phyloP scores from a whole-genome alignment of 2,113 vertebrate genomes.

The Echinops telfairi region DNA sequence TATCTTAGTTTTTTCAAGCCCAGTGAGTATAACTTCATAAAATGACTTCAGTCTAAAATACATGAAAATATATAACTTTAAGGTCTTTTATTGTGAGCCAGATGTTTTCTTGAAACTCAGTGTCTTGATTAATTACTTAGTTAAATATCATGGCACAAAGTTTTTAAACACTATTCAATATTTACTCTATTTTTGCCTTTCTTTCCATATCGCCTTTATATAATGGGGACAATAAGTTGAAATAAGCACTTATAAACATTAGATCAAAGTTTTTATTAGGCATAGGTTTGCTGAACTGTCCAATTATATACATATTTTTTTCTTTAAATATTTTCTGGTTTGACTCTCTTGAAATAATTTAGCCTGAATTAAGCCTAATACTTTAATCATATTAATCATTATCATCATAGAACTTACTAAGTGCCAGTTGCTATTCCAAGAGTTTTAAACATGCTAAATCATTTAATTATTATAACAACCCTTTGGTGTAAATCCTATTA shows the following conservation, averaged over 20 bases:
- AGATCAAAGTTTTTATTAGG: not conserved
- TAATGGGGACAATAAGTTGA: not conserved
- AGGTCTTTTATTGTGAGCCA: conserved; percentile 30
- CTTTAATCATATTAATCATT: not conserved
- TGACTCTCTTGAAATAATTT: not conserved
- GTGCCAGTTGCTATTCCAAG: not conserved
- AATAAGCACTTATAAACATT: conserved; percentile 17
- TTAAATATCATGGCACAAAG: not conserved
- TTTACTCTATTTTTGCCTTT: conserved; percentile 8
- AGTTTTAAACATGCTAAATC: not conserved
- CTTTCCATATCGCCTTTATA: not conserved
- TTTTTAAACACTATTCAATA: not conserved
- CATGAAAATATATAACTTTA: conserved; percentile 12
- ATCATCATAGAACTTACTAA: not conserved
- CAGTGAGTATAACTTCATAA: conserved; percentile 1
- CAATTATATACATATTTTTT: not conserved
- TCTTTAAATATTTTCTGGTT: conserved; percentile 22
- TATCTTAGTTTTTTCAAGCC: conserved; percentile 30
- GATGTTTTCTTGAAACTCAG: conserved; percentile 35
- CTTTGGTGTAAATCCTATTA: not conserved
- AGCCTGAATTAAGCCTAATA: not conserved
- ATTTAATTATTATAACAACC: not conserved
- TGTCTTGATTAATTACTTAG: conserved; percentile 18
- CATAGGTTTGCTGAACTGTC: not conserved
- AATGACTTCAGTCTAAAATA: not conserved